These are phyloP conservation scores for Stenodema calcarata DNA, from an alignment of 2,888 invertebrate species.

Conservation along the genomic window DNA sequence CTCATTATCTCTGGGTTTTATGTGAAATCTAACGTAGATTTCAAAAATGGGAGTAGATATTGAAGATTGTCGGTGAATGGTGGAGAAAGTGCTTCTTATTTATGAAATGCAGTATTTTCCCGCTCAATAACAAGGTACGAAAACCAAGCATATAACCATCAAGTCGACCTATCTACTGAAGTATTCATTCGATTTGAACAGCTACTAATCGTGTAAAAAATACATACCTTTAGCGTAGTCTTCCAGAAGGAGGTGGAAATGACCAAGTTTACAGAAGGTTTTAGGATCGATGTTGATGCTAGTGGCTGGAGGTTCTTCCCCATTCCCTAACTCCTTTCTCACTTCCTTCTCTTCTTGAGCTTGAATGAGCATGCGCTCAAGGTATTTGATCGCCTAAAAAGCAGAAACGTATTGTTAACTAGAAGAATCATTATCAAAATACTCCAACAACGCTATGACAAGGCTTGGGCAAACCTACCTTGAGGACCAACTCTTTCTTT, in stretches of 20 bases:
- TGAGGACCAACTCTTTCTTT: slow-evolving; percentile 80
- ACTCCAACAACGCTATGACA: background rate
- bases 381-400: slow-evolving; percentile 76
- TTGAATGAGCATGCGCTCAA: slow-evolving; percentile 85
- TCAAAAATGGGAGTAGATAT: too few species aligned
- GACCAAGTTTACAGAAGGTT: slow-evolving; percentile 93
- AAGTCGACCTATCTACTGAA: too few species aligned
- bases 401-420: background rate
- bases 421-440: background rate
- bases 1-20: too few species aligned
- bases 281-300: slow-evolving; percentile 81
- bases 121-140: too few species aligned
- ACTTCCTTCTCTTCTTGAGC: slow-evolving; percentile 70
- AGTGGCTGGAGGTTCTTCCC: slow-evolving; percentile 63
- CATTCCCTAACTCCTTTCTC: slow-evolving; percentile 55
- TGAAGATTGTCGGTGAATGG: too few species aligned
- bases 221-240: slow-evolving; percentile 90
- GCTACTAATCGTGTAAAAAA: background rate
- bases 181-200: too few species aligned
- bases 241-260: slow-evolving; percentile 90
- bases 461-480: slow-evolving; percentile 62
- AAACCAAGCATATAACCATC: too few species aligned
- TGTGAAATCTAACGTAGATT: too few species aligned
- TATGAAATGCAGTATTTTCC: too few species aligned
- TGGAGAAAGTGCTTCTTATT: too few species aligned